Percentiles rank a stretch among this genome's conserved stretches.
Conservation (phyloP, 2,113 vertebrate genomes). For the Malurus elegans region DNA sequence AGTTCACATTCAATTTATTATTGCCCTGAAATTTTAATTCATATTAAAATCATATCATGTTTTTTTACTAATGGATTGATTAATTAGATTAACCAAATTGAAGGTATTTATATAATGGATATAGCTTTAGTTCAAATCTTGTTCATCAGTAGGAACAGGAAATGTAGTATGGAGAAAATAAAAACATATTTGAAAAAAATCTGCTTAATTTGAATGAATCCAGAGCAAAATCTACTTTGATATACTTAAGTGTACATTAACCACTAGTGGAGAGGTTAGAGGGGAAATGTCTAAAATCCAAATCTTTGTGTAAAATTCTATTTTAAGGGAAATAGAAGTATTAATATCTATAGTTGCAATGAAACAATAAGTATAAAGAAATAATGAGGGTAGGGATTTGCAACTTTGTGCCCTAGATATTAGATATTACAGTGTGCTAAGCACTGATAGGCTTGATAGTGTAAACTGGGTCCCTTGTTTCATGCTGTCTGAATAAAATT, state of each 20-base stretch:
- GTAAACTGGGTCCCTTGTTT: not conserved
- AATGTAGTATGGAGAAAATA: not conserved
- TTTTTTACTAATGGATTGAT: not conserved
- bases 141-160: not conserved
- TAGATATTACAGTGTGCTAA: not conserved
- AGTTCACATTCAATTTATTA: not conserved
- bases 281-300: not conserved
- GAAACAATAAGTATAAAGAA: not conserved
- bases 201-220: not conserved
- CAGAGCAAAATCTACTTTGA: not conserved
- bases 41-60: not conserved
- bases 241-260: not conserved
- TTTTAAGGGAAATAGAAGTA: not conserved
- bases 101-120: rapidly evolving
- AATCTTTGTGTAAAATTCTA: not conserved
- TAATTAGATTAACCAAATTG: not conserved
- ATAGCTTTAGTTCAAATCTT: not conserved
- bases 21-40: not conserved
- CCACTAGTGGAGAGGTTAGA: not conserved
- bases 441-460: not conserved
- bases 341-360: not conserved
- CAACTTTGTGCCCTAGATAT: not conserved
- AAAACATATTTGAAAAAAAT: not conserved
- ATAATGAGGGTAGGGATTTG: not conserved
- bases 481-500: not conserved